Conservation (phyloP, 2,888 invertebrate species). For the Sphaeridia pumilis region DNA sequence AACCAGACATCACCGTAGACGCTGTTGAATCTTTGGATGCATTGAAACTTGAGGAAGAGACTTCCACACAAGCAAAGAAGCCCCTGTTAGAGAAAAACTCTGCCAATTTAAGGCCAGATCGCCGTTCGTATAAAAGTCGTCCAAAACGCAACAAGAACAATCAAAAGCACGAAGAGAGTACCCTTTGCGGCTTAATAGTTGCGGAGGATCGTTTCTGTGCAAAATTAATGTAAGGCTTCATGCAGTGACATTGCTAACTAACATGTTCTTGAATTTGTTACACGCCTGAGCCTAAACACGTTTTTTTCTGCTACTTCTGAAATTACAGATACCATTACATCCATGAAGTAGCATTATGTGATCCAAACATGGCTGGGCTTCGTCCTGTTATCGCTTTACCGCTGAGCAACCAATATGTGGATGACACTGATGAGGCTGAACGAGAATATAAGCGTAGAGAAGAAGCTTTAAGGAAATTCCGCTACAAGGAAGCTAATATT, state of each 20-base stretch:
- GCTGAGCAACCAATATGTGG: constrained; percentile 53
- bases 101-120: too few relatives aligned
- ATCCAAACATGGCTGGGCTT: constrained; percentile 56
- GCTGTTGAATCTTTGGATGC: too few relatives aligned
- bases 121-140: too few relatives aligned
- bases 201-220: constrained; percentile 51
- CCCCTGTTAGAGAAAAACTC: too few relatives aligned
- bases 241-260: constrained; percentile 3
- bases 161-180: constrained; percentile 60
- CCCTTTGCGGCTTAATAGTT: constrained; percentile 79
- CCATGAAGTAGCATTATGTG: constrained; percentile 55
- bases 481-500: constrained; percentile 82
- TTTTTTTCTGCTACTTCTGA: too few relatives aligned
- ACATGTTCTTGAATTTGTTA: too few relatives aligned
- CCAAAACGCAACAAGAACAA: too few relatives aligned
- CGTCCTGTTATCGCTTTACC: constrained; percentile 67
- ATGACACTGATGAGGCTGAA: constrained; percentile 61
- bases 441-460: constrained; percentile 71
- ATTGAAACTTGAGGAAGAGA: too few relatives aligned
- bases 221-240: constrained; percentile 26
- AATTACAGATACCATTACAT: constrained; percentile 32
- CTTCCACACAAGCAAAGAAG: too few relatives aligned
- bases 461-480: constrained; percentile 55
- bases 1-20: too few relatives aligned
- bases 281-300: too few relatives aligned